A percentile compares a stretch with the other conserved stretches of the same genome.
Conservation (phyloP, 2,797 vertebrate genomes). For the Lacerta bilineata region DNA sequence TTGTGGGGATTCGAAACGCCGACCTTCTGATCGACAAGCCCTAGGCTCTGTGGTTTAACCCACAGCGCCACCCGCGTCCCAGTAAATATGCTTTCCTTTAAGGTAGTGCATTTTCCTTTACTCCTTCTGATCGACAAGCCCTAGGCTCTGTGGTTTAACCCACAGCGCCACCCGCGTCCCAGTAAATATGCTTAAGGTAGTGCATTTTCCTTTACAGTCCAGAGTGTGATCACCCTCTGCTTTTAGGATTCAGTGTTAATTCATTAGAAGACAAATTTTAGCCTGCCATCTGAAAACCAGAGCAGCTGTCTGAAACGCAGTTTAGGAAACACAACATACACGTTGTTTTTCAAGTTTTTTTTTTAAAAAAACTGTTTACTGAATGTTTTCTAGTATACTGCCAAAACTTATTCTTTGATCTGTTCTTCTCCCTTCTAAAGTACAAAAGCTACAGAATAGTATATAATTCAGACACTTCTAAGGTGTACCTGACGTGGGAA, state of each 20-base stretch:
- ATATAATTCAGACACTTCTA: constrained; percentile 2
- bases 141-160: too few relatives aligned
- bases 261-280: background rate
- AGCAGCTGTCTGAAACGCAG: background rate
- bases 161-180: too few relatives aligned
- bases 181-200: background rate
- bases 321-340: background rate
- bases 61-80: too few relatives aligned
- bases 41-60: too few relatives aligned
- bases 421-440: background rate
- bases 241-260: background rate
- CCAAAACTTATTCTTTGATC: constrained; percentile 32
- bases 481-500: background rate
- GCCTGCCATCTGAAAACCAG: background rate
- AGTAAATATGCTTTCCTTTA: background rate
- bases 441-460: constrained; percentile 1
- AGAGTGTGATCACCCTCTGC: background rate
- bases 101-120: background rate
- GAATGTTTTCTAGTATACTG: constrained; percentile 21
- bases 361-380: constrained; percentile 2
- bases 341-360: background rate
- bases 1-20: too few relatives aligned
- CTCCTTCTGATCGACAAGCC: too few relatives aligned
- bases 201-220: background rate
- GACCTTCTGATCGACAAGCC: too few relatives aligned